Percentiles rank a stretch among this genome's conserved stretches.
Evolutionary conservation across 2,797 vertebrate species (phyloP).

Genomic region (Scolopax bukidnonensis): DNA sequence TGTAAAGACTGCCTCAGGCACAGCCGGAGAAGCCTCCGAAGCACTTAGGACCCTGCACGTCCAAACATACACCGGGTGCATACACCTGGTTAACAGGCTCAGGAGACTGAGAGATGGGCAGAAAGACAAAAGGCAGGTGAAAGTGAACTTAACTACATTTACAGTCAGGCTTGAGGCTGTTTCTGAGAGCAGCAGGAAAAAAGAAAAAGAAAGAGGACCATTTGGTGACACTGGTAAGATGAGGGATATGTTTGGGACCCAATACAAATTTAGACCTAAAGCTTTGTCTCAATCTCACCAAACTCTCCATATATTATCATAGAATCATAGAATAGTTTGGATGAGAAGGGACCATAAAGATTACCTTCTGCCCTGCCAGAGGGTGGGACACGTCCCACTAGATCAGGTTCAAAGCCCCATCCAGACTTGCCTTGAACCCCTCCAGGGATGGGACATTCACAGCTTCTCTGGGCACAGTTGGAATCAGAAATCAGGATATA

Average conservation of each 20-base stretch:
- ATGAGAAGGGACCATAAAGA: neutral
- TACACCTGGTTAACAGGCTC: neutral
- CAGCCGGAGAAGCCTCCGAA: neutral
- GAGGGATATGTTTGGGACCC: neutral
- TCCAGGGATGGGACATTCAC: neutral
- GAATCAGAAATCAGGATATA: neutral
- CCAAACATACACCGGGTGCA: too few relatives aligned
- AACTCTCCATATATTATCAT: neutral
- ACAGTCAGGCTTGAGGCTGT: neutral
- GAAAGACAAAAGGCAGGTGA: neutral
- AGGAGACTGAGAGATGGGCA: accelerated
- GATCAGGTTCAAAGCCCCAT: neutral
- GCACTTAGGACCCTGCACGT: neutral
- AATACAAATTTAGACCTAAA: neutral
- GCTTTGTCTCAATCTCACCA: neutral
- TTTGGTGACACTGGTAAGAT: neutral
- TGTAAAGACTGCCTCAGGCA: neutral
- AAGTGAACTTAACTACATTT: neutral
- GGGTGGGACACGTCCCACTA: neutral
- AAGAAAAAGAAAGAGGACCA: neutral
- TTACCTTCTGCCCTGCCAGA: neutral
- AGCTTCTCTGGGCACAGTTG: neutral
- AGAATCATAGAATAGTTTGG: neutral
- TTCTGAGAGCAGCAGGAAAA: neutral
- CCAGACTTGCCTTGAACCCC: neutral